These are phyloP conservation scores for Scaptomyza pallida DNA, from an alignment of 1,140 invertebrate genomes.

Conservation along the genomic window DNA sequence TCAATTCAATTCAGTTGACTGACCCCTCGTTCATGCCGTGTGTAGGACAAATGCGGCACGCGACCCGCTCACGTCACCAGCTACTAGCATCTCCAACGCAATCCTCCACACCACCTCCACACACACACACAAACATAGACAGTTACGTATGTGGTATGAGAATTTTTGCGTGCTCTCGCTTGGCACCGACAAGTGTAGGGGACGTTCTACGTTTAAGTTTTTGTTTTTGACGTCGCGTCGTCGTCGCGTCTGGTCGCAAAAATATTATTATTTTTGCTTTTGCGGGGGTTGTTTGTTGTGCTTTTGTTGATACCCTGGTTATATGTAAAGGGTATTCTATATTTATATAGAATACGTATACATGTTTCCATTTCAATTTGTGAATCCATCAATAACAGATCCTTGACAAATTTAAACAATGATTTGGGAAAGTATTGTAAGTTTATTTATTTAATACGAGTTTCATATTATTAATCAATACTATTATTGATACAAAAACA, in stretches of 20 bases:
- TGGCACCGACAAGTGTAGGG: conserved; percentile 71
- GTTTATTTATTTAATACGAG: no score
- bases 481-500: no score
- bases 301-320: conserved; percentile 2
- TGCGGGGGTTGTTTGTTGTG: conserved; percentile 67
- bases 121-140: not conserved
- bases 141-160: conserved; percentile 12
- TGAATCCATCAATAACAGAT: no score
- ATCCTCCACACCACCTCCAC: conserved; percentile 14
- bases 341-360: no score
- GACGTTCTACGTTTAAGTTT: conserved; percentile 15
- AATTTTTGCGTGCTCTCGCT: conserved; percentile 60
- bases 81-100: conserved; percentile 22
- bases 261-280: no score
- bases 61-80: conserved; percentile 56
- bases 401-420: no score
- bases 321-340: no score
- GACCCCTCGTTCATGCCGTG: conserved; percentile 53
- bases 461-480: no score
- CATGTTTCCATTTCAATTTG: no score
- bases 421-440: no score
- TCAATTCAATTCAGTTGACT: conserved; percentile 49
- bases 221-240: conserved; percentile 45
- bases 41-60: conserved; percentile 74
- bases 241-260: conserved; percentile 69